Evolutionary conservation across 2,888 invertebrate species (phyloP).

Genomic region (Philaethria dido): DNA sequence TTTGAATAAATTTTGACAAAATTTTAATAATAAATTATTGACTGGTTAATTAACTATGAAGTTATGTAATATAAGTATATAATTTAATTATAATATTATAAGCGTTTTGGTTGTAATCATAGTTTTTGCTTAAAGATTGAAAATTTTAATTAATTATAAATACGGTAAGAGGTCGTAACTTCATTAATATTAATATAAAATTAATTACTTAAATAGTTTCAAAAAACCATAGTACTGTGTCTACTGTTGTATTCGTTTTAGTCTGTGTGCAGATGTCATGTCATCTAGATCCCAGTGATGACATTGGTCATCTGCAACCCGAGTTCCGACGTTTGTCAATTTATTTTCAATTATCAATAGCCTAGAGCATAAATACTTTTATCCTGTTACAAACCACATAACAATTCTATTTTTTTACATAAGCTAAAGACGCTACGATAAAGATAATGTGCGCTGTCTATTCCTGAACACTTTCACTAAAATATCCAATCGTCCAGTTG

Average conservation of each 20-base stretch:
- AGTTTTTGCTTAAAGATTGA: too few relatives aligned
- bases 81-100: too few relatives aligned
- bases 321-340: slow-evolving; percentile 22
- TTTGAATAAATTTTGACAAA: too few relatives aligned
- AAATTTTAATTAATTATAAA: too few relatives aligned
- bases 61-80: too few relatives aligned
- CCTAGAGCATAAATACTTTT: not conserved
- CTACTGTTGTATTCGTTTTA: not conserved
- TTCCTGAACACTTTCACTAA: not conserved
- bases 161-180: too few relatives aligned
- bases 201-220: too few relatives aligned
- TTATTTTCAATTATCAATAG: slow-evolving; percentile 9
- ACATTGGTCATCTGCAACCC: not conserved
- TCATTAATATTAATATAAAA: too few relatives aligned
- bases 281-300: not conserved
- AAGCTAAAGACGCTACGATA: not conserved
- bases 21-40: too few relatives aligned
- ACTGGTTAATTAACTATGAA: too few relatives aligned
- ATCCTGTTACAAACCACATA: not conserved
- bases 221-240: too few relatives aligned
- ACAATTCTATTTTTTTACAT: slow-evolving; percentile 1
- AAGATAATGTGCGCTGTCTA: not conserved
- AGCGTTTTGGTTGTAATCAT: too few relatives aligned
- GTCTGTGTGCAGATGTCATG: not conserved
- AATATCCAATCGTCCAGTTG: slow-evolving; percentile 13